These are phyloP conservation scores for Liodrosophila aerea DNA, from an alignment of 2,888 invertebrate species.

Conservation along the genomic window DNA sequence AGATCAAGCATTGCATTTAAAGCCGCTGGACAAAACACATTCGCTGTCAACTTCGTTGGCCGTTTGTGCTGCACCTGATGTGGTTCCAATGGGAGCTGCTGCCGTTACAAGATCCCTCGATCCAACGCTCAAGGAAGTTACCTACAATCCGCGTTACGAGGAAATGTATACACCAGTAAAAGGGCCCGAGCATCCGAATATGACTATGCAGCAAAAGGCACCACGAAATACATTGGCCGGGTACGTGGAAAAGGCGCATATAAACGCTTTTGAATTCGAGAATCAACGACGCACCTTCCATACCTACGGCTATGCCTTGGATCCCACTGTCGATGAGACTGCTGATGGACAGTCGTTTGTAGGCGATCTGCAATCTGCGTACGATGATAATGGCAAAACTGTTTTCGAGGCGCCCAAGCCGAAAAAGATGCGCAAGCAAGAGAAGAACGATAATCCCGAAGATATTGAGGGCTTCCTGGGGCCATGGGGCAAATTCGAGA, in stretches of 20 bases:
- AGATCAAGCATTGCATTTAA: conserved; percentile 84
- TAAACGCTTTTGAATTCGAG: conserved; percentile 98
- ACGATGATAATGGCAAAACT: conserved; percentile 90
- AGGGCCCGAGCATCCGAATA: conserved; percentile 96
- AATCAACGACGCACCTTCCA: conserved; percentile 96
- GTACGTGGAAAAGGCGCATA: conserved; percentile 96
- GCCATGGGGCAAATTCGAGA: conserved; percentile 97
- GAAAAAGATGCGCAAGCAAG: conserved; percentile 91
- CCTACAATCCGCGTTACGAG: conserved; percentile 96
- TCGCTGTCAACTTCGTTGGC: conserved; percentile 86
- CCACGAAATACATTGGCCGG: conserved; percentile 96
- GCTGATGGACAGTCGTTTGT: conserved; percentile 83
- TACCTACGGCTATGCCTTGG: conserved; percentile 96
- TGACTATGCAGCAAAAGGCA: conserved; percentile 94
- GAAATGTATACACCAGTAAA: conserved; percentile 95
- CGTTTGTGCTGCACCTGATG: conserved; percentile 92
- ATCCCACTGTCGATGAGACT: conserved; percentile 91
- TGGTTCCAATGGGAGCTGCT: conserved; percentile 90
- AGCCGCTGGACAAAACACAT: conserved; percentile 84
- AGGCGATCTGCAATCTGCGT: conserved; percentile 86
- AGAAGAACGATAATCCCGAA: conserved; percentile 93
- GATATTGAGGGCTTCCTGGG: conserved; percentile 98
- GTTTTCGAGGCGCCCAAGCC: conserved; percentile 94
- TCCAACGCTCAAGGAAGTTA: conserved; percentile 90
- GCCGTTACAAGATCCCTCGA: conserved; percentile 89